Evolutionary conservation across 2,113 vertebrate species (phyloP).

Genomic region (Mungos mungo): DNA sequence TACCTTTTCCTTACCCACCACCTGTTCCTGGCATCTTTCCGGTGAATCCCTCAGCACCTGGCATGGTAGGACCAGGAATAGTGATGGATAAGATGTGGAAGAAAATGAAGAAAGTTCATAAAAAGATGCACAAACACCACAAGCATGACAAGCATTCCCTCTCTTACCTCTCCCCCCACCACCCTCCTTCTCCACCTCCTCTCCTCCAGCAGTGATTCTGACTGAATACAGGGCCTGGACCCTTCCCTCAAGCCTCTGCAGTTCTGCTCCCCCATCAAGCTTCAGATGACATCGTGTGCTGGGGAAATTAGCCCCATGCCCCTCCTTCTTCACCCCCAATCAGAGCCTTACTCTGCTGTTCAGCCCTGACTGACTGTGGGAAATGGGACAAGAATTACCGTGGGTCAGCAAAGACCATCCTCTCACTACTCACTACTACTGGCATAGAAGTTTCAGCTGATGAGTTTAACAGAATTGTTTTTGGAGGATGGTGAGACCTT

Average conservation of each 20-base stretch:
- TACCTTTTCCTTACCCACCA: constrained; percentile 69
- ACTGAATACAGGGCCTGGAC: constrained; percentile 67
- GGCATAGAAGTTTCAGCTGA: not conserved
- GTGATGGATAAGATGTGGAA: constrained; percentile 72
- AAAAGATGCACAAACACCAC: constrained; percentile 80
- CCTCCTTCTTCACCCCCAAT: not conserved
- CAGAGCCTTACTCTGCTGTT: not conserved
- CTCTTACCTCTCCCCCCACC: not conserved
- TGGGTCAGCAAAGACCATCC: not conserved
- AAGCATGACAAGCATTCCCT: constrained; percentile 85
- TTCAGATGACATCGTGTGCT: constrained; percentile 35
- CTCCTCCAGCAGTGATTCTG: not conserved
- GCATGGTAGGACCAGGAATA: constrained; percentile 8
- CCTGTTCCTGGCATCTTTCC: constrained; percentile 78
- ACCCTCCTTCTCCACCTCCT: constrained; percentile 76
- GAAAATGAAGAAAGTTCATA: constrained; percentile 89
- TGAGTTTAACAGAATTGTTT: constrained; percentile 21
- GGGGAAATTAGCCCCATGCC: not conserved
- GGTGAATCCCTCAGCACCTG: constrained; percentile 78
- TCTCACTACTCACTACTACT: not conserved
- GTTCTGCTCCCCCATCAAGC: constrained; percentile 35
- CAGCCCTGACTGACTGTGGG: not conserved
- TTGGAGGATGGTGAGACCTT: constrained; percentile 11
- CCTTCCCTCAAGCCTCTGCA: constrained; percentile 60
- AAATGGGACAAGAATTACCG: not conserved